phyloP scores from a whole-genome alignment of 2,113 vertebrate species.

The Leuciscus idus region DNA sequence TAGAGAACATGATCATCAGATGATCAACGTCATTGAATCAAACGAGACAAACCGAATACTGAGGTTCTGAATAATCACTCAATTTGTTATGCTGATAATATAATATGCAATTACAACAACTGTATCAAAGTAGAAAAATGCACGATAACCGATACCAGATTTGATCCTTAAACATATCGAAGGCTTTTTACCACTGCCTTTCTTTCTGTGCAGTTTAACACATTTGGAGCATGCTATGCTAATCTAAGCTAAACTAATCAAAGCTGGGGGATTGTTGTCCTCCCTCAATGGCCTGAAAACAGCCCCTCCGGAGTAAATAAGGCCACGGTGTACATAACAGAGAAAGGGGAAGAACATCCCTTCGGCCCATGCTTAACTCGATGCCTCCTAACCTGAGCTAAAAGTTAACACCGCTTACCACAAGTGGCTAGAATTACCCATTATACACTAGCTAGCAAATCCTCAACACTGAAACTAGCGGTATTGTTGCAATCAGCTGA shows the following conservation, averaged over 20 bases:
- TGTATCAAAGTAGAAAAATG: background rate
- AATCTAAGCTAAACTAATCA: constrained; percentile 1
- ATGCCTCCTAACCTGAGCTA: background rate
- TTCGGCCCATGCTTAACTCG: background rate
- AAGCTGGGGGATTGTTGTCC: background rate
- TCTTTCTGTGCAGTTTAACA: background rate
- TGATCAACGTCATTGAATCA: too few relatives aligned
- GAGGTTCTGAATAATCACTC: background rate
- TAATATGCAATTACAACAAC: background rate
- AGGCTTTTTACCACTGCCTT: background rate
- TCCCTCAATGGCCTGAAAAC: background rate
- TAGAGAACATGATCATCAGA: too few relatives aligned
- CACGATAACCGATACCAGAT: background rate
- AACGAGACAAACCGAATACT: too few relatives aligned
- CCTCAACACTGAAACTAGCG: background rate
- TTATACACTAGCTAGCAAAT: background rate
- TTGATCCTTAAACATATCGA: background rate
- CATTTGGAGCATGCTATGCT: background rate
- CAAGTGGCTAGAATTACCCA: constrained; percentile 1
- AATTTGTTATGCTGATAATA: too few relatives aligned
- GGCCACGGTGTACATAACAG: background rate
- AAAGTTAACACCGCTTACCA: constrained; percentile 22
- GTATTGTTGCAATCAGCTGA: constrained; percentile 9
- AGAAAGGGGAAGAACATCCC: background rate
- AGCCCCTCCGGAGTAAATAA: background rate